Evolutionary conservation across 2,888 invertebrate genomes (phyloP), one percentile per base, ranked within the genome.

Genomic region (Myopa tessellatipennis): DNA sequence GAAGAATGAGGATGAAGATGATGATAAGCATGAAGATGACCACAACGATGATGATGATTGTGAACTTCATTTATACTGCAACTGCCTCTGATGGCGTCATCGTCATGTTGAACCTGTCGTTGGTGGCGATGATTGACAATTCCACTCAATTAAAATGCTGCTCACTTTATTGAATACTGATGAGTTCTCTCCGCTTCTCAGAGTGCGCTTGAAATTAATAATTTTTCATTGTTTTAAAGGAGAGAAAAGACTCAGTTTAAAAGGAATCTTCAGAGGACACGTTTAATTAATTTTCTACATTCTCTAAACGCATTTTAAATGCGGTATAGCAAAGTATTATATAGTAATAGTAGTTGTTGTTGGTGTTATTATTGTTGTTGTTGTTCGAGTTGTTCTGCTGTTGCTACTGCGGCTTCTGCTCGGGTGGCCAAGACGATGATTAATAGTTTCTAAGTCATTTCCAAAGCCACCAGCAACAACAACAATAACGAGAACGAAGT

Each of bases 71-170:
- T 34, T 4, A 10, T 10, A 50, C 3, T 50, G 14, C 1, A 14
- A 14, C 14, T 50, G 14, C 50, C 1, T 8, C 1, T 8, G 14
- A 50, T 50, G 50, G 50, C 10, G 50, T 63, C 18, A 70, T 61
- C 52, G 38, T n/a, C 58, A 75, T 58, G 69, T 58, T 55, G 78
- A 80, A 80, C 77, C 80, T 81, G 79, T 26, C 50, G 50, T 7
- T 12, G 81, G 80, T 82, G 50, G 50, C 5, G 63, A 38, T 36
- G 36, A 14, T 36, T 52, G 50, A 68, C 65, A 67, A 82, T 82
- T 82, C 82, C 77, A 79, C 82, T 73, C 80, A 82, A 82, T 82
- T 82, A 82, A 80, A 82, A 82, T 82, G 82, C 82, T 80, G 79
- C 80, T 78, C 79, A 79, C 80, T 79, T 82, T 81, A 82, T 82